These are phyloP conservation scores for Rhabdomys pumilio DNA, from an alignment of 2,797 vertebrate species.

Conservation along the genomic window DNA sequence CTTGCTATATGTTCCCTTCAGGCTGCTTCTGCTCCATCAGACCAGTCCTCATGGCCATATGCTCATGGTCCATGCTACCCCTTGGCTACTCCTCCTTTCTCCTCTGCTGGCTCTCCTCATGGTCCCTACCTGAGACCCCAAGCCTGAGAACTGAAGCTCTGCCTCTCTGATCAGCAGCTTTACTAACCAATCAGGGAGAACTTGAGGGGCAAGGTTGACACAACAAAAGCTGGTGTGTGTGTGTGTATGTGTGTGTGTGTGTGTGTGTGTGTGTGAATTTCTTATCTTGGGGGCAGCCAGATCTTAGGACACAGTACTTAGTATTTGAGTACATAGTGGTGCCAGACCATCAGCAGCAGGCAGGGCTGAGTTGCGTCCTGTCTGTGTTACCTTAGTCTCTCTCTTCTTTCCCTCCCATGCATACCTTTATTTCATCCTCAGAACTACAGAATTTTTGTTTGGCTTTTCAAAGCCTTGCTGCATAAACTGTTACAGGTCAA, in stretches of 20 bases:
- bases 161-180: background rate
- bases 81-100: background rate
- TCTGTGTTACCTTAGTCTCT: background rate
- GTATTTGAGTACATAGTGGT: background rate
- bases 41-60: background rate
- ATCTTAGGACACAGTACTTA: background rate
- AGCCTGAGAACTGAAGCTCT: background rate
- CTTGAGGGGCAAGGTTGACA: background rate
- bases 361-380: background rate
- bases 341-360: background rate
- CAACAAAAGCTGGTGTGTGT: background rate
- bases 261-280: background rate
- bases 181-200: background rate
- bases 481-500: background rate
- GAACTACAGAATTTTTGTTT: background rate
- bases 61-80: background rate
- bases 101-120: background rate
- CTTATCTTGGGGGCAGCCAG: background rate
- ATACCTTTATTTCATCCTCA: background rate
- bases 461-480: background rate
- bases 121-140: background rate
- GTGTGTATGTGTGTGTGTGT: too few species aligned
- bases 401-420: too few species aligned
- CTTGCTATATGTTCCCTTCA: background rate
- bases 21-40: too few species aligned